Conservation (phyloP, 2,888 invertebrate species). For the Sphaeridia pumilis region DNA sequence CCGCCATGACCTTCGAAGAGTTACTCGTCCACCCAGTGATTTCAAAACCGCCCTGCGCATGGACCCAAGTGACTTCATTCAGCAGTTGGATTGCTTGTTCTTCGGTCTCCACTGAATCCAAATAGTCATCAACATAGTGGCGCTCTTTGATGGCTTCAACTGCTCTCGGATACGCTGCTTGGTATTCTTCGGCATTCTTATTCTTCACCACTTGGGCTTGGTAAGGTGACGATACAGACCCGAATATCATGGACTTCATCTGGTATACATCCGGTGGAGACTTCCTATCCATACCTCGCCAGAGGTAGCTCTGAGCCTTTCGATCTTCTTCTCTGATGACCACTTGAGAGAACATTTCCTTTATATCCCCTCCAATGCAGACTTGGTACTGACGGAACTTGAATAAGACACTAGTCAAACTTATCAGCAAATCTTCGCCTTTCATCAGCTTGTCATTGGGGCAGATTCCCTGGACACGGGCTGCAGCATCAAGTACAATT, state of each 20-base stretch:
- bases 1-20: constrained; percentile 3
- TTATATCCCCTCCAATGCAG: background rate
- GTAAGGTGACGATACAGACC: background rate
- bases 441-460: constrained; percentile 19
- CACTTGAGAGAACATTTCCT: constrained; percentile 4
- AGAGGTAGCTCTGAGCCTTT: constrained; percentile 18
- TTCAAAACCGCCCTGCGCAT: constrained; percentile 9
- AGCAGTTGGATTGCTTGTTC: constrained; percentile 15
- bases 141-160: constrained; percentile 9
- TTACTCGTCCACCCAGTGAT: constrained; percentile 13
- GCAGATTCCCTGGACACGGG: constrained; percentile 9
- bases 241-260: background rate
- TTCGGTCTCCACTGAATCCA: constrained; percentile 9
- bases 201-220: constrained; percentile 13
- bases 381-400: background rate
- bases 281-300: constrained; percentile 15
- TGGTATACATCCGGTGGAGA: background rate
- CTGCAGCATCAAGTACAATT: constrained; percentile 27
- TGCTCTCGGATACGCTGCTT: constrained; percentile 16
- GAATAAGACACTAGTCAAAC: background rate
- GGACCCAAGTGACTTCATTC: background rate
- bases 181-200: constrained; percentile 17
- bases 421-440: background rate
- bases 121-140: constrained; percentile 23
- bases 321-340: constrained; percentile 10